Base-by-base conservation (phyloP, 2,113 vertebrate species). In the Ariopsis seemanni region DNA sequence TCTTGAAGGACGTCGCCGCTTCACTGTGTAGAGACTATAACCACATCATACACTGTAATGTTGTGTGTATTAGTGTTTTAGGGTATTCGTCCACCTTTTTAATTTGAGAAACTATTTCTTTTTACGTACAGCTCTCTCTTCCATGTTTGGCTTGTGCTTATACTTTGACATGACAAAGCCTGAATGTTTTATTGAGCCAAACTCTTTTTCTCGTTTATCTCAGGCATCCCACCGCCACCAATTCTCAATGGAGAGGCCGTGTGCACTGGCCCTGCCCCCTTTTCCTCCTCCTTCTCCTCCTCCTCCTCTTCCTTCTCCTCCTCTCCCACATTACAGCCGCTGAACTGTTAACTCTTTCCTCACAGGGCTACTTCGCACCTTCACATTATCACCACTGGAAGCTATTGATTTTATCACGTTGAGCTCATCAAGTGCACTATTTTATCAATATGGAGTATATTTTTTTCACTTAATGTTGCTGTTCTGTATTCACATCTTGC, bases 131-230 rank as follows among this genome's bases (percentile, higher is more conserved):
- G 20, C 25, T 80, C 78, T 34, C 17, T 58, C 8, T 34, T 80
- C 27, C 17, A 10, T 20, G 8, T 77, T 25, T 48, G 62, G 34
- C 42, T 30, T 17, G 25, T n/a, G 52, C 20, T 80, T 30, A 30
- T 5, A 57, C n/a, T 30, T 9, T 17, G n/a, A 20, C 17, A 58
- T 58, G 9, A 4, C 78, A 80, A 80, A 80, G n/a, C 53, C 27
- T 78, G 53, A 80, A 80, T 48, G 69, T 20, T 71, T 71, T 71
- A 34, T 79, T 22, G 27, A 67, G 30, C 5, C 10, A 55, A 90
- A 89, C 89, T 82, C 91, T 91, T 91, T 50, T 83, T 82, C 91
- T 90, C 90, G 91, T 82, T 82, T 48, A 90, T 91, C 86, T 89
- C 88, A 87, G 87, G 81, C 87, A 89, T 84, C 67, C 63, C 87